These are phyloP conservation scores for Thrips palmi DNA, from an alignment of 1,140 invertebrate genomes.

Conservation along the genomic window DNA sequence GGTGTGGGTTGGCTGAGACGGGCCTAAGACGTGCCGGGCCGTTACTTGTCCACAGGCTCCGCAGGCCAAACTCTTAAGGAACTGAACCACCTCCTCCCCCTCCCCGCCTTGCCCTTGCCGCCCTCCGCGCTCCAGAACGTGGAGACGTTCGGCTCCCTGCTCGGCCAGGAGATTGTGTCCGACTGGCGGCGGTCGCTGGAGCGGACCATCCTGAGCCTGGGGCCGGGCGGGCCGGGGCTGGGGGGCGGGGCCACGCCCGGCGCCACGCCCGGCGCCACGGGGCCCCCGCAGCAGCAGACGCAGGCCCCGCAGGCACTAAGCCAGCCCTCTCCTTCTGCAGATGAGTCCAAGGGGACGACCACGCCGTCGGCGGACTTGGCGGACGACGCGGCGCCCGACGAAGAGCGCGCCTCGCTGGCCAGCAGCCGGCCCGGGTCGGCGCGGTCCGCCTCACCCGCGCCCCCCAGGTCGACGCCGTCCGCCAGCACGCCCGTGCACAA, in stretches of 20 bases:
- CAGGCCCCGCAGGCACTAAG: too few species aligned
- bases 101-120: conserved; percentile 29
- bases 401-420: too few species aligned
- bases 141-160: conserved; percentile 45
- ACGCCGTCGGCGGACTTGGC: too few species aligned
- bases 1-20: too few species aligned
- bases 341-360: too few species aligned
- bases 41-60: too few species aligned
- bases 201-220: conserved; percentile 33
- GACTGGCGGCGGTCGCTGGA: conserved; percentile 55
- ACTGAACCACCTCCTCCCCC: conserved; percentile 24
- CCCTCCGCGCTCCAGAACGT: conserved; percentile 44
- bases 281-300: conserved; percentile 8
- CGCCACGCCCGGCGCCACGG: conserved; percentile 15
- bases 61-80: too few species aligned
- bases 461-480: conserved; percentile 22
- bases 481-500: conserved; percentile 17
- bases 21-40: too few species aligned
- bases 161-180: conserved; percentile 58
- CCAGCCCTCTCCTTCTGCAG: too few species aligned
- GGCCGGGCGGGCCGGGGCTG: conserved; percentile 19
- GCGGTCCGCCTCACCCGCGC: neutral
- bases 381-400: too few species aligned
- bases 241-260: conserved; percentile 15
- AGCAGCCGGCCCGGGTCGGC: neutral